Conservation (phyloP, 2,797 vertebrate genomes). For the Ctenochaetus hawaiiensis region DNA sequence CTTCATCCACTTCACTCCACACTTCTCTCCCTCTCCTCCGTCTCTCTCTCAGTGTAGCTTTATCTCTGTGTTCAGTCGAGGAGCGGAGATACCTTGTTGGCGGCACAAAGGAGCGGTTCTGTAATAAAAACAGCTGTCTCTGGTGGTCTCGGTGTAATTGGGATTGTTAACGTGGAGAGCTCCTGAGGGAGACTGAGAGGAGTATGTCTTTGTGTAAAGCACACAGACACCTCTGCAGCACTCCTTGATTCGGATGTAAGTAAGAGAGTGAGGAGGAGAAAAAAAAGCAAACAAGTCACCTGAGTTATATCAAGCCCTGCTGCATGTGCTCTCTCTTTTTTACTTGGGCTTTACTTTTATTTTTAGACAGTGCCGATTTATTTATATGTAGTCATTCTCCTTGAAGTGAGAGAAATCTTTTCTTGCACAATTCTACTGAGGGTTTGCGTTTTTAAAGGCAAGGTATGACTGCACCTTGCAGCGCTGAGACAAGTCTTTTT, state of each 20-base stretch:
- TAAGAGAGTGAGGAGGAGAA: constrained; percentile 47
- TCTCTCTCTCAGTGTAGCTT: constrained; percentile 57
- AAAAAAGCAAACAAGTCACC: constrained; percentile 86
- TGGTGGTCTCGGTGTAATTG: constrained; percentile 89
- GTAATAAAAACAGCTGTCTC: constrained; percentile 90
- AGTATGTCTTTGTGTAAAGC: constrained; percentile 87
- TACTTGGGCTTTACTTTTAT: constrained; percentile 70
- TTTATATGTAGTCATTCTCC: constrained; percentile 71
- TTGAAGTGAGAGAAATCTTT: constrained; percentile 68
- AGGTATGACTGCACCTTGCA: constrained; percentile 69
- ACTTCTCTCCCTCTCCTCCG: constrained; percentile 58
- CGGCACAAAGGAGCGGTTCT: constrained; percentile 83
- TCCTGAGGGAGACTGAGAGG: constrained; percentile 85
- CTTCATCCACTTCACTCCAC: constrained; percentile 76
- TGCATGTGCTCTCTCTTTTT: constrained; percentile 68
- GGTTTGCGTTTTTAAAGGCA: constrained; percentile 65
- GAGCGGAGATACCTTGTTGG: constrained; percentile 82
- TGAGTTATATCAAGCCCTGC: constrained; percentile 82
- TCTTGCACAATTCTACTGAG: constrained; percentile 71
- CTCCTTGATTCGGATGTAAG: constrained; percentile 82
- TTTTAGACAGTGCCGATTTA: constrained; percentile 70
- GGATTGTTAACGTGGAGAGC: constrained; percentile 88
- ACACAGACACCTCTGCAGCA: constrained; percentile 82
- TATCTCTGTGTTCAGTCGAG: constrained; percentile 67
- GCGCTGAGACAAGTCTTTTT: constrained; percentile 49